A percentile compares a stretch with the other conserved stretches of the same genome.
Evolutionary conservation across 2,797 vertebrate species (phyloP).

Genomic region (Eulemur mongoz): DNA sequence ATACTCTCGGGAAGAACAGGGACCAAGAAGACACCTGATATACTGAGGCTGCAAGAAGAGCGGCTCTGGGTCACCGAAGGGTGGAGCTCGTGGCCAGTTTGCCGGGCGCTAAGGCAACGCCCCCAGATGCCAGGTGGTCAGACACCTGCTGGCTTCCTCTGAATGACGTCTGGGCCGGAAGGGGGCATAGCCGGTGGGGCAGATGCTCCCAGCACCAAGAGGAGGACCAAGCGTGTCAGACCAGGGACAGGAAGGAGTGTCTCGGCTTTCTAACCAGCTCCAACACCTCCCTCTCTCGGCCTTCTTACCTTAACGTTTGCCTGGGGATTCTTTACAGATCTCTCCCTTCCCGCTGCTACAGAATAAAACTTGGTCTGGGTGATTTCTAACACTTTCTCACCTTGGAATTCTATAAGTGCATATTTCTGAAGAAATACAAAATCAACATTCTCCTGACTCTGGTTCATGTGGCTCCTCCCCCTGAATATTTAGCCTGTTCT

Average conservation of each 20-base stretch:
- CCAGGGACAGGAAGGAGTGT: background rate
- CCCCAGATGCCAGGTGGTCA: background rate
- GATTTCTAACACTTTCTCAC: background rate
- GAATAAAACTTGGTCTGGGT: background rate
- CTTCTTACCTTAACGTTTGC: background rate
- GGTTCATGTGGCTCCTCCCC: background rate
- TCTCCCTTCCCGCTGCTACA: background rate
- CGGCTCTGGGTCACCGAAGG: background rate
- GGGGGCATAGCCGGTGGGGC: accelerated
- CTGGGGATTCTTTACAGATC: background rate
- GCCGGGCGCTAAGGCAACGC: background rate
- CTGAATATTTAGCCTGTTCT: background rate
- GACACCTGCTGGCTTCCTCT: background rate
- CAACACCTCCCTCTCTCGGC: background rate
- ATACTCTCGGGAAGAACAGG: background rate
- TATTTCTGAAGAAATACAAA: background rate
- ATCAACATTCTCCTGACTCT: background rate
- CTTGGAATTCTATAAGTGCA: background rate
- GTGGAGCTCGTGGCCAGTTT: background rate
- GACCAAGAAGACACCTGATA: background rate
- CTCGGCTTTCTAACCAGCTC: background rate
- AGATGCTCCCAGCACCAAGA: background rate
- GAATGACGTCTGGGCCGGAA: no score
- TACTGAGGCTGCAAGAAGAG: background rate
- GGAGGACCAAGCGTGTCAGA: background rate